Evolutionary conservation across 2,113 vertebrate species (phyloP).

Genomic region (Rhizomys pruinosus): DNA sequence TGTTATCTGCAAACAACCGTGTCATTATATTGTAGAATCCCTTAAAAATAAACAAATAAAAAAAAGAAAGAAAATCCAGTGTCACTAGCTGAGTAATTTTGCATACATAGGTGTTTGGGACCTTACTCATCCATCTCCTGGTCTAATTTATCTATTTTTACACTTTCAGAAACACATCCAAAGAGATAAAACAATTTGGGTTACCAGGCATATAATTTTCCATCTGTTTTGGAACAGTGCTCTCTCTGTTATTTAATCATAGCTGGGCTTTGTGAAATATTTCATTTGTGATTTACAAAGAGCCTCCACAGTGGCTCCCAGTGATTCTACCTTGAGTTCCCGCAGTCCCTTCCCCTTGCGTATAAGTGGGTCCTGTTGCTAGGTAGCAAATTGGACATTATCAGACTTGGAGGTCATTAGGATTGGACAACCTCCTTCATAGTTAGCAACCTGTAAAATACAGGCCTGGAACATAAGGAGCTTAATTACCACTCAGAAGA

Average conservation of each 20-base stretch:
- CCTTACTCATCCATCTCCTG: neutral
- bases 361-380: neutral
- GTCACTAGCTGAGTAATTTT: neutral
- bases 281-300: neutral
- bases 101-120: neutral
- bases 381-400: neutral
- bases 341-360: neutral
- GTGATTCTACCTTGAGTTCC: no score
- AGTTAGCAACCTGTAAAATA: neutral
- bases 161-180: neutral
- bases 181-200: neutral
- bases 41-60: no score
- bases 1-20: no score
- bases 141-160: neutral
- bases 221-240: neutral
- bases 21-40: no score
- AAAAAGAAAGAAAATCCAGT: conserved; percentile 3
- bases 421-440: neutral
- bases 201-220: neutral
- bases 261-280: neutral
- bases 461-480: neutral
- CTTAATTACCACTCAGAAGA: neutral
- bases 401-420: neutral
- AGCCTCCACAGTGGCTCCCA: neutral
- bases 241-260: conserved; percentile 37